phyloP scores from a whole-genome alignment of 2,113 vertebrate genomes.

The Cyanoliseus patagonus region DNA sequence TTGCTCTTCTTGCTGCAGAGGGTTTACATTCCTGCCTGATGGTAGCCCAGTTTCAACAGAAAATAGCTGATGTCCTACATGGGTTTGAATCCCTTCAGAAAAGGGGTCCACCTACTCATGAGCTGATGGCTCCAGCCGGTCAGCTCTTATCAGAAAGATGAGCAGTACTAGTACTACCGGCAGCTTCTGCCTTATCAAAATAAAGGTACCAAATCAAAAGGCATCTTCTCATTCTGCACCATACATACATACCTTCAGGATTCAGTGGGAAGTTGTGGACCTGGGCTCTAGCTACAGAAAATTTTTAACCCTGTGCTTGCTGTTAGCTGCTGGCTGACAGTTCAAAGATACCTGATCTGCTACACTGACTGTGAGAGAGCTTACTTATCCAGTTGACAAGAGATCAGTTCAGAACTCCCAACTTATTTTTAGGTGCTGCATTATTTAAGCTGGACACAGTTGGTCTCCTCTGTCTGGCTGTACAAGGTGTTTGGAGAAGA shows the following conservation, averaged over 20 bases:
- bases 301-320: not conserved
- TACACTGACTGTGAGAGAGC: not conserved
- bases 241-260: fast-evolving
- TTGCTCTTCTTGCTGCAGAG: not conserved
- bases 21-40: not conserved
- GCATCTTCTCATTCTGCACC: not conserved
- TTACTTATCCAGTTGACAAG: not conserved
- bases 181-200: not conserved
- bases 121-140: not conserved
- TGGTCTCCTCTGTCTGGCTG: not conserved
- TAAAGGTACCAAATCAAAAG: not conserved
- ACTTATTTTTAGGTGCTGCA: not conserved
- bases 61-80: not conserved
- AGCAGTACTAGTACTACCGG: not conserved
- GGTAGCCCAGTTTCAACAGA: not conserved
- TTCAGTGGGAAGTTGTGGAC: not conserved
- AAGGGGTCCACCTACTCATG: not conserved
- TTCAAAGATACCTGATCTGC: not conserved
- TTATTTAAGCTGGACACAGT: not conserved
- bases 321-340: not conserved
- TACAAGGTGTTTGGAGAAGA: not conserved
- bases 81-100: not conserved
- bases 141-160: fast-evolving
- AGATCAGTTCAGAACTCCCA: not conserved
- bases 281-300: not conserved